Base-by-base conservation (phyloP, 1,140 invertebrate species). In the Bombus fervidus region DNA sequence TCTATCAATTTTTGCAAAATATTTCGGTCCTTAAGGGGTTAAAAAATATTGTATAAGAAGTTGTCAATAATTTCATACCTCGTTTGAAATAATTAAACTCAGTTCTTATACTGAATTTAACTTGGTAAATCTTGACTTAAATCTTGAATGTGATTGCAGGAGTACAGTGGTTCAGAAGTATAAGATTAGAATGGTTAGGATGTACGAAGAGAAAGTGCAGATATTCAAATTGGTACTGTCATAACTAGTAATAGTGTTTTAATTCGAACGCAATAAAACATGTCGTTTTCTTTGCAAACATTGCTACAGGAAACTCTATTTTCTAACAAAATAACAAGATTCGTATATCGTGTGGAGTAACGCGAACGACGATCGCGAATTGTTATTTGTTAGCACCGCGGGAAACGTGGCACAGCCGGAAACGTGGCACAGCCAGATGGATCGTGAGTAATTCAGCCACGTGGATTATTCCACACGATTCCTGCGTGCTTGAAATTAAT, bases 401-500 rank as follows among this genome's bases (percentile, higher is more conserved):
- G 76, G 76, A 79, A 79, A 47, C 57, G 31, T 22, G 68, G 28
- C 39, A 15, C 31, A 64, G 25, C 57, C 22, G 59, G 76, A 78
- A 78, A 43, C 53, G 22, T 22, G 66, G 22, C 41, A 22, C 25
- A 53, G 28, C n/a, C 25, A 66, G n/a, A 69, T 34, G 31, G 28
- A 57, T 84, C 34, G 22, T 25, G 31, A 43, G 76, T 12, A n/a
- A 43, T 79, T 25, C 39, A 31, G 12, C 22, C 10, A 18, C 34
- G 59, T 39, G 59, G 53, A 68, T 71, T 57, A 78, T 34, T 34
- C 77, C 25, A 68, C 47, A 78, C 43, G n/a, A 89, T 90, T 86
- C 78, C 62, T 77, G 72, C 75, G 31, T 74, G 85, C 76, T 59
- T 64, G 34, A 83, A 89, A 91, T 91, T 91, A 91, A 91, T 91